A percentile compares a stretch with the other conserved stretches of the same genome.
Conservation (phyloP, 2,113 vertebrate genomes). For the Ptilonorhynchus violaceus region DNA sequence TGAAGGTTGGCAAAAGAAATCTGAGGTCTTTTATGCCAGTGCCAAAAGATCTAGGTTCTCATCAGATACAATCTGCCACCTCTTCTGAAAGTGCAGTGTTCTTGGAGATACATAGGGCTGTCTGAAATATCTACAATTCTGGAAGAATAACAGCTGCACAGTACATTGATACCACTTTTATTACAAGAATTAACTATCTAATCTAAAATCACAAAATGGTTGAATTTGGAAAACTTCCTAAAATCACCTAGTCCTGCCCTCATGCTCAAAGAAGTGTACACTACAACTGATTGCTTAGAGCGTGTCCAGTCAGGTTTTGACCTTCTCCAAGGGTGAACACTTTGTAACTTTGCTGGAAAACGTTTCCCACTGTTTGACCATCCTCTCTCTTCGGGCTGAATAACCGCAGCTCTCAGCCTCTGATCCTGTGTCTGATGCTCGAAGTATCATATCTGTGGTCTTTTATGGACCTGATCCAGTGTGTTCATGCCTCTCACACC, state of each 20-base stretch:
- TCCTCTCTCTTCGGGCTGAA: neutral
- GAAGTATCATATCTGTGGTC: neutral
- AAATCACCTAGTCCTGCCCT: neutral
- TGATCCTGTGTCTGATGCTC: neutral
- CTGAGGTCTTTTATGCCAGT: neutral
- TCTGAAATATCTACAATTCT: neutral
- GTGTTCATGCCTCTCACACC: neutral
- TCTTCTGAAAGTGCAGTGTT: neutral
- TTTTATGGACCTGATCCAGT: neutral
- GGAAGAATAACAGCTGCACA: neutral
- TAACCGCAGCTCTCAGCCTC: neutral
- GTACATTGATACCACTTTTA: neutral
- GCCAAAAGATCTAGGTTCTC: neutral
- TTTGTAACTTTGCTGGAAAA: neutral
- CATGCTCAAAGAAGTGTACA: neutral
- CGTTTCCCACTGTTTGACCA: neutral
- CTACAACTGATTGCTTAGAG: neutral
- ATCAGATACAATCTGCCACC: neutral
- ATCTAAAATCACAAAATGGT: neutral
- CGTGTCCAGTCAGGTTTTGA: neutral
- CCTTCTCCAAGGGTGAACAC: neutral
- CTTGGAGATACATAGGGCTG: neutral
- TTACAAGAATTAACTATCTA: neutral
- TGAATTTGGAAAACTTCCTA: neutral
- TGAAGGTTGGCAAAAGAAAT: neutral